Conservation (phyloP, 2,113 vertebrate species). For the Platanista minor region DNA sequence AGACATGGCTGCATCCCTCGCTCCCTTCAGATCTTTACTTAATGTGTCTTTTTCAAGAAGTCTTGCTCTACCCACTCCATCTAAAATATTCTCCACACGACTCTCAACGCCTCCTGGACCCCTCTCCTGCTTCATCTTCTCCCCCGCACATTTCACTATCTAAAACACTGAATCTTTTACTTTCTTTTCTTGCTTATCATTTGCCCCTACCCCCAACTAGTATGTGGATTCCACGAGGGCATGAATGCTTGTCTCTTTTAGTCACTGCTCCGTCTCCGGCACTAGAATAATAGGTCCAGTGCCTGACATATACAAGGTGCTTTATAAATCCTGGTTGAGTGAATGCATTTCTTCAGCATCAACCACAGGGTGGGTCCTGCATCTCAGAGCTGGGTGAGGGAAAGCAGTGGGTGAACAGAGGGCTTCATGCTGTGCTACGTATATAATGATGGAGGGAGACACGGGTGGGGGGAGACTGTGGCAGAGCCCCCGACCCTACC, state of each 20-base stretch:
- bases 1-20: neutral
- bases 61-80: no score
- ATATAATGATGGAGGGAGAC: neutral
- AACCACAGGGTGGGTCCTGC: neutral
- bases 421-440: no score
- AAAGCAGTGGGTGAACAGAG: neutral
- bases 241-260: neutral
- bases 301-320: neutral
- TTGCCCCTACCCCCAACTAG: neutral
- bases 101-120: neutral
- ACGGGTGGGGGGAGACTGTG: no score
- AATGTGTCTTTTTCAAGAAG: neutral
- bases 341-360: neutral
- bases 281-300: no score
- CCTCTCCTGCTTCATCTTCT: neutral
- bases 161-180: neutral
- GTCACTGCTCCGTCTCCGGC: neutral
- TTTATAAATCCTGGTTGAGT: neutral
- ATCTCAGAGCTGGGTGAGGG: neutral
- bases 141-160: neutral
- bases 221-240: accelerated
- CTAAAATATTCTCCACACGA: neutral
- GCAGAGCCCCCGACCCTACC: neutral
- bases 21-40: neutral
- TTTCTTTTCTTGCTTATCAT: no score